Evolutionary conservation across 2,888 invertebrate genomes (phyloP), one percentile per base, ranked within the genome.

Genomic region (Drosophila meridionalis): DNA sequence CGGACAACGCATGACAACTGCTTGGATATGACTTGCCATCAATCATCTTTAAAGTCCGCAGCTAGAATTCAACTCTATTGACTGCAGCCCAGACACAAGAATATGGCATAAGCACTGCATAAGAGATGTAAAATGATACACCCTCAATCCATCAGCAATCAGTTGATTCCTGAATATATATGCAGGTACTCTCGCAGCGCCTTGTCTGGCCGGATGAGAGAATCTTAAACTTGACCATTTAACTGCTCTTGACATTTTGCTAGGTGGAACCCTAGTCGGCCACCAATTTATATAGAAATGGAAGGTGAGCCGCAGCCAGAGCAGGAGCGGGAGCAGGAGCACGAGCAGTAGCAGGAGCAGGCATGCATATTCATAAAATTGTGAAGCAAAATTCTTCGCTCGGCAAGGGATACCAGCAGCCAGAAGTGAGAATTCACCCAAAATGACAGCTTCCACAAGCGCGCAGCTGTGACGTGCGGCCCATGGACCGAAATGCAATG

Each of bases 351-450:
- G 7, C 40, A 6, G 40, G 40, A 40, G 6, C 14, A 7, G n/a
- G 65, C 73, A 76, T 86, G 87, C 80, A 84, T 83, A 86, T 84
- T 84, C 83, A 86, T 83, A 82, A 76, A 78, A 83, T 64, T 70
- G 57, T 70, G 65, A 40, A 55, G 78, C 43, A 63, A 68, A 80
- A 80, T 67, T 57, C 58, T 58, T 61, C 36, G 59, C 55, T 30
- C 59, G 58, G 60, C 63, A 36, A 53, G 32, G 64, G 52, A 26
- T 1, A 40, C 53, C 67, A 63, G 58, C 48, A 67, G 42, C 71
- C 69, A 78, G 76, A 74, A 80, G 78, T 78, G 80, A 80, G 76
- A 85, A 78, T 78, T 78, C 76, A 80, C 61, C 64, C 43, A 57
- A 70, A 78, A 69, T 83, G 78, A 77, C 83, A 80, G 79, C 65